A percentile compares a stretch with the other conserved stretches of the same genome.
Conservation (phyloP, 2,888 invertebrate species). For the Lasioglossum lativentre region DNA sequence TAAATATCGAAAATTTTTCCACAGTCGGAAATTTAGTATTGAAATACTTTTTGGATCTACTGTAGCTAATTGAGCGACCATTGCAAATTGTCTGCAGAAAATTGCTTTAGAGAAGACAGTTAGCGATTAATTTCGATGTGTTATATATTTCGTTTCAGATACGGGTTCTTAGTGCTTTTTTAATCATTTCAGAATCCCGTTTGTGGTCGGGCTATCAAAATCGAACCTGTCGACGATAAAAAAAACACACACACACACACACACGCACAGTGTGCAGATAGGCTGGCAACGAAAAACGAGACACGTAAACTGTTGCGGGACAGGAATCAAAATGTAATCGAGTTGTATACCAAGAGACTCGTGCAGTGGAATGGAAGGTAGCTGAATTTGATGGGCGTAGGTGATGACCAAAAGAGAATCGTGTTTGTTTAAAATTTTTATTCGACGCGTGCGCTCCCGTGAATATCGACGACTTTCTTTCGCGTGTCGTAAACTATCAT, state of each 20-base stretch:
- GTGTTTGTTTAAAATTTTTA: conserved; percentile 39
- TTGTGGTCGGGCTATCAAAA: conserved; percentile 32
- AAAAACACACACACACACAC: background rate
- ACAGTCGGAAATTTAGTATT: no score
- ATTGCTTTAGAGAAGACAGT: background rate
- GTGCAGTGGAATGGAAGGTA: conserved; percentile 20
- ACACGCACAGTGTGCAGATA: background rate
- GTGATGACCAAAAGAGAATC: conserved; percentile 34
- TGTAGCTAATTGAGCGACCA: background rate
- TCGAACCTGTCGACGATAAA: conserved; percentile 26
- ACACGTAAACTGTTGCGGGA: conserved; percentile 41
- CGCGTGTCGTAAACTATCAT: background rate
- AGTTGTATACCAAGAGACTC: conserved; percentile 25
- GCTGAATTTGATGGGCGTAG: conserved; percentile 22
- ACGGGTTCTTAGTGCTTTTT: background rate
- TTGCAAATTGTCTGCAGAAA: background rate
- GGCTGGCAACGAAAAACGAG: conserved; percentile 27
- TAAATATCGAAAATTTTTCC: no score
- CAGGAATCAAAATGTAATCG: conserved; percentile 45
- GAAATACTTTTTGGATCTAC: no score
- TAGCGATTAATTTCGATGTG: background rate
- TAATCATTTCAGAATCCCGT: conserved; percentile 7
- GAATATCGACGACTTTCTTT: background rate
- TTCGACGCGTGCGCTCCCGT: background rate
- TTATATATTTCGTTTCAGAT: background rate